phyloP scores from a whole-genome alignment of 1,140 invertebrate species.

The Melitaea cinxia region DNA sequence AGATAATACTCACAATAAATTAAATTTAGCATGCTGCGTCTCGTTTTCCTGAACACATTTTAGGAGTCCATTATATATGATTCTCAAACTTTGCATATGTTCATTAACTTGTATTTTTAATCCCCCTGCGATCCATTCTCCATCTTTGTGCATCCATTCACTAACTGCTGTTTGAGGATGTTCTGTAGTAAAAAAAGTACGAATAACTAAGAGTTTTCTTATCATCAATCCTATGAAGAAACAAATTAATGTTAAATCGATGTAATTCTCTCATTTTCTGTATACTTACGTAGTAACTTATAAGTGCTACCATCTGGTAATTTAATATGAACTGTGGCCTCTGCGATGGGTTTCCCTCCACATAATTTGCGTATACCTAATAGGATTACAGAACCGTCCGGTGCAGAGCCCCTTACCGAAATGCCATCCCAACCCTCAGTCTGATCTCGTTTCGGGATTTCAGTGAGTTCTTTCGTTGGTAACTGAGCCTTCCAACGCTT shows the following conservation, averaged over 20 bases:
- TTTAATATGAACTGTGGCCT: conserved; percentile 74
- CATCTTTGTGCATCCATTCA: conserved; percentile 45
- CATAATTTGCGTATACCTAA: conserved; percentile 69
- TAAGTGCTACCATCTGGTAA: conserved; percentile 78
- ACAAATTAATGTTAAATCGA: neutral
- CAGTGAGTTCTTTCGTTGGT: conserved; percentile 23
- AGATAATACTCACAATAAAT: conserved; percentile 48
- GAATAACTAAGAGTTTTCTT: neutral
- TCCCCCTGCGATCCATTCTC: conserved; percentile 80
- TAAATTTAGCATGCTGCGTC: conserved; percentile 72
- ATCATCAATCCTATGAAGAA: too few relatives aligned
- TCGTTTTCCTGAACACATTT: conserved; percentile 67
- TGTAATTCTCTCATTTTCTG: too few relatives aligned
- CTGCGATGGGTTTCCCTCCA: conserved; percentile 53
- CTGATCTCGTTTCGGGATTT: conserved; percentile 43
- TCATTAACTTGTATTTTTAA: conserved; percentile 83
- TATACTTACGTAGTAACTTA: conserved; percentile 76
- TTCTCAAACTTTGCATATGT: conserved; percentile 79
- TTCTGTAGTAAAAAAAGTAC: conserved; percentile 30
- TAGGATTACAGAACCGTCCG: conserved; percentile 68
- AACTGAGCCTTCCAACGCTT: conserved; percentile 62
- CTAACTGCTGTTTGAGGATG: conserved; percentile 58
- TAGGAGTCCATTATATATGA: conserved; percentile 84
- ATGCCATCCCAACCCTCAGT: conserved; percentile 63
- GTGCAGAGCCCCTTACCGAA: conserved; percentile 65